Base-by-base conservation (phyloP, 2,888 invertebrate genomes). In the Aelia acuminata region DNA sequence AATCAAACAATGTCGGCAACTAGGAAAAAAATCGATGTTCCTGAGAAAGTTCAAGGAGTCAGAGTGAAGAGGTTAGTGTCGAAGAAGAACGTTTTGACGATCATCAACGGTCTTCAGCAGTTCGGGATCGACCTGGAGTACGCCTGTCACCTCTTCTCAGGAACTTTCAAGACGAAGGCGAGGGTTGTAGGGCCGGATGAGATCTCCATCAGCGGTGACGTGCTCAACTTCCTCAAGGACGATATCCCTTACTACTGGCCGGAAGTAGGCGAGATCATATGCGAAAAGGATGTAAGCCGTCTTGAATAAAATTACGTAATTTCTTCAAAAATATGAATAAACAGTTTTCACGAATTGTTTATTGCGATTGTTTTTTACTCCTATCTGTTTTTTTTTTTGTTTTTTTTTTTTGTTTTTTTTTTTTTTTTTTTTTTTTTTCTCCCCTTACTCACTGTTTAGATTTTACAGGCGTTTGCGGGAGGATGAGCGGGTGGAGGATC, bases 51-150 rank as follows among this genome's bases (percentile, higher is more conserved):
- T 13, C 63, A 63, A 63, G 63, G 63, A 31, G 80, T 80, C 39
- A 80, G 80, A 3, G 39, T 80, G 22, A 80, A 18, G n/a, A 18
- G 43, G 13, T 10, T 80, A n/a, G 43, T 35, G 3, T 8, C 43
- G 22, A 43, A 43, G 22, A 43, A 80, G 43, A 39, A 43, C 11
- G 11, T 43, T 3, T 39, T n/a, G 3, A 80, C 80, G 13, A 20
- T 80, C 80, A 80, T 80, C 39, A 43, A 80, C 39, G 80, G 80
- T 3, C 80, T 80, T 18, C 80, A 43, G 80, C 39, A 43, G 43
- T 80, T 22, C 43, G 39, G 80, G 39, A 39, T 80, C 22, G 80
- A 80, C 43, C 43, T 80, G 22, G 80, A 80, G 80, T 80, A 80
- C 80, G 80, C 80, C 43, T 80, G 80, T 8, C 80, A 39, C 15